These are phyloP conservation scores for Neodiprion fabricii DNA, from an alignment of 1,140 invertebrate species.

Conservation along the genomic window DNA sequence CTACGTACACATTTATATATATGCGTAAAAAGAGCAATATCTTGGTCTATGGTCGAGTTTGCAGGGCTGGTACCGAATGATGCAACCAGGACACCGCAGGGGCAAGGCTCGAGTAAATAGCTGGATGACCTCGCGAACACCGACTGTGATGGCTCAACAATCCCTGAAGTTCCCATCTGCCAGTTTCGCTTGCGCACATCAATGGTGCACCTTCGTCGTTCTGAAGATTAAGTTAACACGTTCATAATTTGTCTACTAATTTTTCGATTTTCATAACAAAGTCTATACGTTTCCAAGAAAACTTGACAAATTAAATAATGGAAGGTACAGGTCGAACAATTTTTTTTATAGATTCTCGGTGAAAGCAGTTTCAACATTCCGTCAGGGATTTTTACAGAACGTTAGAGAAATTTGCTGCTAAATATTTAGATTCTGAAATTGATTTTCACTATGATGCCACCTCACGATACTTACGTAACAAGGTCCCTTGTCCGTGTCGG, in stretches of 20 bases:
- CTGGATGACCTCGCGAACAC: slow-evolving; percentile 67
- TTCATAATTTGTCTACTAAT: slow-evolving; percentile 8
- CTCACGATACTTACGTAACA: slow-evolving; percentile 64
- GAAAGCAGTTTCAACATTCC: background rate
- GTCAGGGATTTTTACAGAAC: slow-evolving; percentile 15
- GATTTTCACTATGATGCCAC: background rate
- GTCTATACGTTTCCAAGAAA: slow-evolving; percentile 9
- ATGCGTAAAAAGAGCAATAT: too few species aligned
- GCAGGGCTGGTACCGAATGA: slow-evolving; percentile 54
- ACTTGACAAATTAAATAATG: background rate
- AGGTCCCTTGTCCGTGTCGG: slow-evolving; percentile 63
- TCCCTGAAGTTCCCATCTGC: slow-evolving; percentile 68
- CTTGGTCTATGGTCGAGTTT: slow-evolving; percentile 36
- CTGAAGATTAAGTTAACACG: slow-evolving; percentile 53
- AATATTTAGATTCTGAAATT: background rate
- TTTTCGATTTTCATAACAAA: slow-evolving; percentile 15
- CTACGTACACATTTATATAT: background rate
- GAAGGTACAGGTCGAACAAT: background rate
- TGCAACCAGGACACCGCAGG: slow-evolving; percentile 54
- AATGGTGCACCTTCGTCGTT: slow-evolving; percentile 71
- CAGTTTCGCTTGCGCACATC: slow-evolving; percentile 67
- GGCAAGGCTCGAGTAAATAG: slow-evolving; percentile 62
- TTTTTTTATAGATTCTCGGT: slow-evolving; percentile 2
- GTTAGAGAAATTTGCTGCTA: slow-evolving; percentile 7
- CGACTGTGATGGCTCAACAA: slow-evolving; percentile 67